Evolutionary conservation across 2,113 vertebrate genomes (phyloP).

Genomic region (Colaptes auratus): DNA sequence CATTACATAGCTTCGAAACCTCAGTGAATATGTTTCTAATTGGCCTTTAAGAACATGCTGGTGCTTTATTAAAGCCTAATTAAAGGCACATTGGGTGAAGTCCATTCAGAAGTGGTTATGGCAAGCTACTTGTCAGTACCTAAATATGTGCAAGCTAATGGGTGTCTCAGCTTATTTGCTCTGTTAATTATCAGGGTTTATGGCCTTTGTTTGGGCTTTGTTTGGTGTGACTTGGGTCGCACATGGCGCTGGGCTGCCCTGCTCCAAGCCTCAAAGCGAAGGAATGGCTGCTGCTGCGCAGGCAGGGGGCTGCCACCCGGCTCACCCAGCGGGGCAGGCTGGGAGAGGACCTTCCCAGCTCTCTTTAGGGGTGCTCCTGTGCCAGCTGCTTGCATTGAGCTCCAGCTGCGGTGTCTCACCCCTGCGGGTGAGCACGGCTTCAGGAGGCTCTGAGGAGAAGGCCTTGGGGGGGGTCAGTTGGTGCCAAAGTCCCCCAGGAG

Average conservation of each 20-base stretch:
- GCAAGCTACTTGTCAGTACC: slow-evolving; percentile 60
- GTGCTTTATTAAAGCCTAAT: slow-evolving; percentile 75
- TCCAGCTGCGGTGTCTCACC: rapidly evolving
- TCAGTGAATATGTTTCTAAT: slow-evolving; percentile 75
- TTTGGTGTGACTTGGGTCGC: not conserved
- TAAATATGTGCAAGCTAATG: slow-evolving; percentile 56
- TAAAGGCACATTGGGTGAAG: slow-evolving; percentile 68
- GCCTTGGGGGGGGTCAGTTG: not conserved
- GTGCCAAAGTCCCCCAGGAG: too few species aligned
- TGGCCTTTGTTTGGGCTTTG: slow-evolving; percentile 31
- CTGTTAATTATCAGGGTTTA: slow-evolving; percentile 63
- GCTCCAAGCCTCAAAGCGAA: not conserved
- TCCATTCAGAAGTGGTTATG: slow-evolving; percentile 67
- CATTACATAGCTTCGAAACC: slow-evolving; percentile 71
- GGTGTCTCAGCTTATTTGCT: slow-evolving; percentile 42
- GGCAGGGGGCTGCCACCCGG: not conserved
- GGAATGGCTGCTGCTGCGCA: not conserved
- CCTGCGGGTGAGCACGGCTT: not conserved
- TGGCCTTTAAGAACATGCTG: slow-evolving; percentile 72
- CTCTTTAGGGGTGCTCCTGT: not conserved
- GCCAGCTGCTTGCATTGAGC: not conserved
- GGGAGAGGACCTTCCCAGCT: not conserved
- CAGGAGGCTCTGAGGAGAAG: not conserved
- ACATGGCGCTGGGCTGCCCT: slow-evolving; percentile 13
- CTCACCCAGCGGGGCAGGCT: not conserved